Base-by-base conservation (phyloP, 2,113 vertebrate species). In the Eclectus roratus region DNA sequence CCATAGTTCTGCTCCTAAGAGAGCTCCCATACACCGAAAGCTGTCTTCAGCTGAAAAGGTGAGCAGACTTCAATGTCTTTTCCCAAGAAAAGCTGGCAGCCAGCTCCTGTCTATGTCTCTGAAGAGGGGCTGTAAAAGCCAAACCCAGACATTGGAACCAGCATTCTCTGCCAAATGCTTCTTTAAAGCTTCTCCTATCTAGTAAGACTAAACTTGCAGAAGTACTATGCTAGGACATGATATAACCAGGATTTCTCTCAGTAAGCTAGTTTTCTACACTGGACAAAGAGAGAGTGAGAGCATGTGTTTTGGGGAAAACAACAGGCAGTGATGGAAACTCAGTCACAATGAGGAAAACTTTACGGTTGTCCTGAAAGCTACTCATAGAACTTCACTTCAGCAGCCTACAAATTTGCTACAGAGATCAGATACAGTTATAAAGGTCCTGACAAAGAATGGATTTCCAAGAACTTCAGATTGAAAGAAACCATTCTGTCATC, bases 91-190 rank as follows among this genome's bases (percentile, higher is more conserved):
- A 43, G 50, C 35, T 37, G 27, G 31, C 74, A 53, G 31, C 14
- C 35, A n/a, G 44, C 46, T 88, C 50, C 50, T 60, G 63, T 29
- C 31, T 24, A n/a, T 2, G 0, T 15, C 27, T 71, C 28, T n/a
- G 16, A 85, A 60, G 39, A 24, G 14, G 4, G 17, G 8, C 9
- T 0, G 3, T 21, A 25, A 46, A 80, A 58, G 7, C 0, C n/a
- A 76, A 64, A 25, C 46, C 35, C 27, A 29, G 28, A 58, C 46
- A 39, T 7, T 14, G 19, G n/a, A 49, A 35, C 6, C 14, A 10
- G 5, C 25, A 23, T 44, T 86, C 25, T 53, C 58, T 39, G 17
- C 46, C 33, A 86, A 72, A 33, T 33, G 6, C 2, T 5, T 19
- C 80, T 68, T 64, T 17, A 68, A 68, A 80, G 46, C 49, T 31